phyloP scores from a whole-genome alignment of 2,113 vertebrate genomes.

The Ceyx melanurus region DNA sequence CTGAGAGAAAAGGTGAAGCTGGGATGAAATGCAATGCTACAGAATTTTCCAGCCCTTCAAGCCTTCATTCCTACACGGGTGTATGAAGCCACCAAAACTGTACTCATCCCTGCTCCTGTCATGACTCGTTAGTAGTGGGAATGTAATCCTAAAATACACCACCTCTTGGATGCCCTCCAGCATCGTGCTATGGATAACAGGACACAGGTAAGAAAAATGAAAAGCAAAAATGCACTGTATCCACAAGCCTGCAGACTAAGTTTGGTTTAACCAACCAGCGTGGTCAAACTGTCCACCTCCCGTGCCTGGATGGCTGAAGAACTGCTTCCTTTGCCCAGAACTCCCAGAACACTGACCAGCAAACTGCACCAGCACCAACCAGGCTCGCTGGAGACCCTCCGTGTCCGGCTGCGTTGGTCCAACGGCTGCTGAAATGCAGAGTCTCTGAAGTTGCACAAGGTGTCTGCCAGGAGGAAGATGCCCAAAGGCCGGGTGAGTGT shows the following conservation, averaged over 20 bases:
- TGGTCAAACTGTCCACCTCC: neutral
- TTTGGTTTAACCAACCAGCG: constrained; percentile 8
- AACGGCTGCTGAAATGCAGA: constrained; percentile 52
- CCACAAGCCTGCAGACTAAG: constrained; percentile 23
- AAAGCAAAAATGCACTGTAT: constrained; percentile 16
- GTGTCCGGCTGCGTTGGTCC: constrained; percentile 68
- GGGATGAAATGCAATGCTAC: constrained; percentile 16
- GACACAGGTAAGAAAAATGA: neutral
- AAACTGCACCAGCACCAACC: neutral
- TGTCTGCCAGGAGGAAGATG: constrained; percentile 72
- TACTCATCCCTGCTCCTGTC: neutral
- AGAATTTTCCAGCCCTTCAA: constrained; percentile 38
- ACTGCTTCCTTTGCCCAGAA: constrained; percentile 8
- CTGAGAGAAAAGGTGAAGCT: constrained; percentile 40
- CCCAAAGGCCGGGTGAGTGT: constrained; percentile 36
- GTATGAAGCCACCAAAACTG: constrained; percentile 41
- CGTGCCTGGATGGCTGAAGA: constrained; percentile 14
- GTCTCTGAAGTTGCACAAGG: constrained; percentile 41
- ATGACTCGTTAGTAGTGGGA: constrained; percentile 25
- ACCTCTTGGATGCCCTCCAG: constrained; percentile 56
- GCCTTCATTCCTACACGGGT: constrained; percentile 39
- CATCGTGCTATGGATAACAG: constrained; percentile 30
- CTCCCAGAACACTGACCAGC: neutral
- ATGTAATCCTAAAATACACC: neutral
- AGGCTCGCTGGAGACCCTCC: constrained; percentile 39